Evolutionary conservation across 2,113 vertebrate genomes (phyloP).

Genomic region (Girardinichthys multiradiatus): DNA sequence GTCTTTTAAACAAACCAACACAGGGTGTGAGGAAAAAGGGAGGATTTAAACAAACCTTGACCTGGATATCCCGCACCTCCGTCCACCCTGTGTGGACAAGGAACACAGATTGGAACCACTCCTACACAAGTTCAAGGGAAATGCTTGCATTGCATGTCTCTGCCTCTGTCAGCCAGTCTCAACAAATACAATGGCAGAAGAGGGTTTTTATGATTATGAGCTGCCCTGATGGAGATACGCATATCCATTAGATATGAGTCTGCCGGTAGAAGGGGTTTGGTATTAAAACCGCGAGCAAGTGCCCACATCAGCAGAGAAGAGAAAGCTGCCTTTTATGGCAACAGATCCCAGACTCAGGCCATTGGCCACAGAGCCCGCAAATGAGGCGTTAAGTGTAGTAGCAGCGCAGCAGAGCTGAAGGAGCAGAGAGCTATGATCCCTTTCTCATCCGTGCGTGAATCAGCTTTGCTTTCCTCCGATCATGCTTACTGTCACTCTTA

Average conservation of each 20-base stretch:
- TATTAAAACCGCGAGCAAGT: conserved; percentile 70
- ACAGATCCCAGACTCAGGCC: conserved; percentile 72
- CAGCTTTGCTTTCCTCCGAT: conserved; percentile 22
- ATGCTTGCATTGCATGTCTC: conserved; percentile 46
- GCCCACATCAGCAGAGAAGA: conserved; percentile 72
- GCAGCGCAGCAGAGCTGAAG: conserved; percentile 53
- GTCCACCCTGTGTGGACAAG: conserved; percentile 57
- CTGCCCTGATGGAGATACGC: conserved; percentile 58
- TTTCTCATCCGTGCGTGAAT: conserved; percentile 54
- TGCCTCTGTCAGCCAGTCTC: conserved; percentile 40
- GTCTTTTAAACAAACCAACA: conserved; percentile 24
- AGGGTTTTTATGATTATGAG: conserved; percentile 67
- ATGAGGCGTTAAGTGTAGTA: conserved; percentile 76
- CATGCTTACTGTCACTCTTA: conserved; percentile 3
- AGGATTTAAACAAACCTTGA: conserved; percentile 64
- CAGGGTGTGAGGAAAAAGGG: conserved; percentile 47
- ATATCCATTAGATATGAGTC: conserved; percentile 68
- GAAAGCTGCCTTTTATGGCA: conserved; percentile 71
- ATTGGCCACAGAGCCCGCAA: conserved; percentile 75
- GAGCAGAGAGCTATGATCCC: conserved; percentile 58
- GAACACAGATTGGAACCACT: conserved; percentile 55
- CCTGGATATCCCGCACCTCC: conserved; percentile 72
- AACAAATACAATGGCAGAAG: conserved; percentile 45
- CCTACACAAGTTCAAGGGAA: conserved; percentile 62
- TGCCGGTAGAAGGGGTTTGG: conserved; percentile 48